Evolutionary conservation across 1,140 invertebrate genomes (phyloP).

Genomic region (Drosophila takahashii): DNA sequence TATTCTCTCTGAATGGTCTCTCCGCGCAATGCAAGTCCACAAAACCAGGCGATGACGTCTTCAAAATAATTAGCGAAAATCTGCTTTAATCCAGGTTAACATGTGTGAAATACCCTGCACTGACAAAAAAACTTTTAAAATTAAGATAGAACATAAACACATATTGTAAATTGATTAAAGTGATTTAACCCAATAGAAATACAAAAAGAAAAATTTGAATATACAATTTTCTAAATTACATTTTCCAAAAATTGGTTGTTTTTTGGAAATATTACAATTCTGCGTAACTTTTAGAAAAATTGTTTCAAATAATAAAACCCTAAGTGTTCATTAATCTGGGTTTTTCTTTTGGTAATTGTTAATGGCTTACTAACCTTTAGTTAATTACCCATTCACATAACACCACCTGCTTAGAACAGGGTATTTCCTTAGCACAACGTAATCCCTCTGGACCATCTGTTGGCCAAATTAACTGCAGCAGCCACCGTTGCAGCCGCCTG

Average conservation of each 20-base stretch:
- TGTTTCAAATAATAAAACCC: no score
- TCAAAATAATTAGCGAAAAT: background rate
- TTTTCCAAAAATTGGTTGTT: no score
- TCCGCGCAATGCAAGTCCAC: background rate
- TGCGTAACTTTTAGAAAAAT: no score
- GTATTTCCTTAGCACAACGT: conserved; percentile 1
- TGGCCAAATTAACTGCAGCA: conserved; percentile 25
- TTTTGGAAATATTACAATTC: no score
- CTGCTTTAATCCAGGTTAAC: conserved; percentile 5
- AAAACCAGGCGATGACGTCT: conserved; percentile 8
- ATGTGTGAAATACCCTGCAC: conserved; percentile 16
- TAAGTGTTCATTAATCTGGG: background rate
- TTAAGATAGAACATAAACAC: background rate
- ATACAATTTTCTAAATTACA: no score
- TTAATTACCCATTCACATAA: background rate
- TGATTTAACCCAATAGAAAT: no score
- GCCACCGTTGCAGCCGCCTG: conserved; percentile 23
- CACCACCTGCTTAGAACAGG: background rate
- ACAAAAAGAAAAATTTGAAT: no score
- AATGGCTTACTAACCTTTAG: background rate
- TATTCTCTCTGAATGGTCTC: background rate
- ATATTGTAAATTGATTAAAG: background rate
- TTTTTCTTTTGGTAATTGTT: background rate
- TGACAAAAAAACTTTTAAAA: background rate
- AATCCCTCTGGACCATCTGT: conserved; percentile 15